Conservation (phyloP, 2,888 invertebrate genomes). For the Callosobruchus maculatus region DNA sequence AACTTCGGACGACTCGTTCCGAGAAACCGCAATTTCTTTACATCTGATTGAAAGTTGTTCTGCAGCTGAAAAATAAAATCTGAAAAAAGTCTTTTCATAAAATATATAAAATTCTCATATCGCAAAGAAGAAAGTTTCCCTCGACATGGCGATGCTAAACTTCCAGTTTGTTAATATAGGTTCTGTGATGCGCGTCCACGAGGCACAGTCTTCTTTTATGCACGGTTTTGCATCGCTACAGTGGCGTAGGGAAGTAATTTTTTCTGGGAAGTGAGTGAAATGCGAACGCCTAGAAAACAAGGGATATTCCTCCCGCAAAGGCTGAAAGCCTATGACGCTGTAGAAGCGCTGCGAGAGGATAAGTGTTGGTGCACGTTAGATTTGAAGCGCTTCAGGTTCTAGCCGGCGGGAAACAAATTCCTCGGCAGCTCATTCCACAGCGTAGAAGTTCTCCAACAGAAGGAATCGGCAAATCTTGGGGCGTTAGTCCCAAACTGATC, state of each 20-base stretch:
- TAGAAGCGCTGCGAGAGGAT: no score
- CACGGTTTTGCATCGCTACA: neutral
- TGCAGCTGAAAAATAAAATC: neutral
- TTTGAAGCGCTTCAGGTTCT: no score
- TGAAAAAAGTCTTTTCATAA: neutral
- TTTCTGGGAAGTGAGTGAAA: neutral
- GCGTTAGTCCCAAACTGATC: no score
- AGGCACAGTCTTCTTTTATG: neutral
- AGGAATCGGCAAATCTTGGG: no score
- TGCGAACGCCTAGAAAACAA: no score
- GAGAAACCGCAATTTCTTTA: neutral
- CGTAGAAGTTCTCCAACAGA: no score
- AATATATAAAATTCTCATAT: neutral
- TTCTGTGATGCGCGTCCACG: neutral
- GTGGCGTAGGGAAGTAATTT: neutral
- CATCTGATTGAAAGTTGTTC: neutral
- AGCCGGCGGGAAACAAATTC: no score
- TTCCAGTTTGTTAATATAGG: neutral
- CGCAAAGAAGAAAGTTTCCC: neutral
- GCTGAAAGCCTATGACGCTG: no score
- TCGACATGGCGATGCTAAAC: neutral
- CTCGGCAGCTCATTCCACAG: no score
- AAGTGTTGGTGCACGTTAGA: no score
- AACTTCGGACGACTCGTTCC: neutral
- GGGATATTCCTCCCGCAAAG: no score